These are phyloP conservation scores for Oreochromis aureus DNA, from an alignment of 2,113 vertebrate genomes.

Conservation along the genomic window DNA sequence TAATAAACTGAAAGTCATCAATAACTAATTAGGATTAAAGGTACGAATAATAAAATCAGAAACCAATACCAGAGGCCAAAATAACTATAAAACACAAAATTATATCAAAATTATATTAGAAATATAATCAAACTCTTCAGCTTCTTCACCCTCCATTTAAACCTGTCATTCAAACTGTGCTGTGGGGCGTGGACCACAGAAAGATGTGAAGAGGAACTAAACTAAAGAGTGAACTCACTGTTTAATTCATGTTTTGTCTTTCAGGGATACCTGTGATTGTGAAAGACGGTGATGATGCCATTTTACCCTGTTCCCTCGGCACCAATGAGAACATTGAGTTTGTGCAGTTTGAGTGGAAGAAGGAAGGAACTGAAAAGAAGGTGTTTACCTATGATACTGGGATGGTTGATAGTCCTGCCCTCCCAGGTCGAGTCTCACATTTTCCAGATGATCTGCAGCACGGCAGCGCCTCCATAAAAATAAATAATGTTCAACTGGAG, in stretches of 20 bases:
- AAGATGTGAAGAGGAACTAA: not conserved
- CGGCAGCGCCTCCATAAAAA: rapidly evolving
- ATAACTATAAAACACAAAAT: not conserved
- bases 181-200: not conserved
- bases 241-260: not conserved
- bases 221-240: not conserved
- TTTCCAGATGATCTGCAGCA: rapidly evolving
- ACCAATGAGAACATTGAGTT: rapidly evolving
- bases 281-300: rapidly evolving
- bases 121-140: not conserved
- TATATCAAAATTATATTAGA: too few relatives aligned
- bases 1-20: rapidly evolving
- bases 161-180: not conserved
- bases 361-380: rapidly evolving
- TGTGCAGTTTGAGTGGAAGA: not conserved
- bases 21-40: rapidly evolving
- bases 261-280: rapidly evolving
- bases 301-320: not conserved
- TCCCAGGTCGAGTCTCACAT: rapidly evolving
- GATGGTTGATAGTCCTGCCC: rapidly evolving
- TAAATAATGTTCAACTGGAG: rapidly evolving
- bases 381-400: rapidly evolving
- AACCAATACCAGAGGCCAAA: not conserved
- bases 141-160: not conserved
- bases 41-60: rapidly evolving